These are phyloP conservation scores for Lagopus leucura DNA, from an alignment of 2,113 vertebrate genomes.

Conservation along the genomic window DNA sequence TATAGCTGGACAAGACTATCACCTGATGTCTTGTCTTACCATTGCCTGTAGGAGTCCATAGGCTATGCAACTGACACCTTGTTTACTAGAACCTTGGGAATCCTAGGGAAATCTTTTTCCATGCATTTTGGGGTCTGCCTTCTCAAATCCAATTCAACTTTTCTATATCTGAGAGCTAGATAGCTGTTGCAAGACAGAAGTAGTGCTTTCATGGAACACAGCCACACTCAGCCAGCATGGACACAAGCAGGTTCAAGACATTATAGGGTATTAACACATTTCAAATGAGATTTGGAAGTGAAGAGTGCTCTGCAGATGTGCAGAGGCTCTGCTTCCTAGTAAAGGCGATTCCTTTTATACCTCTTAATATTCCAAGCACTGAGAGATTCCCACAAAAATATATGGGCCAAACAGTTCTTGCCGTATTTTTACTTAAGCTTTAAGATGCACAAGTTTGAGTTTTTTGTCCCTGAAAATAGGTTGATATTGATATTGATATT, in stretches of 20 bases:
- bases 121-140: accelerated
- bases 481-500: neutral
- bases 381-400: neutral
- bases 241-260: accelerated
- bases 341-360: neutral
- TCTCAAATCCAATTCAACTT: neutral
- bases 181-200: neutral
- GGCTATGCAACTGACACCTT: neutral
- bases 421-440: neutral
- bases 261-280: neutral
- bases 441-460: neutral
- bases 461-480: neutral
- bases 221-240: neutral
- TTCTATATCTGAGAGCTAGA: neutral
- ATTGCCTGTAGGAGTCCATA: neutral
- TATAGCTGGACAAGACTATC: neutral
- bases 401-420: neutral
- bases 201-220: neutral
- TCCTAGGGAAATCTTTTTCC: neutral
- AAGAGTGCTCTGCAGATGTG: too few relatives aligned
- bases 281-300: neutral
- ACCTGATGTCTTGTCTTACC: neutral
- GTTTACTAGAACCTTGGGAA: neutral
- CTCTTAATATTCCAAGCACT: neutral
- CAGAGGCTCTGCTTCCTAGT: neutral